Conservation (phyloP, 2,888 invertebrate species). For the Nomada ferruginata region DNA sequence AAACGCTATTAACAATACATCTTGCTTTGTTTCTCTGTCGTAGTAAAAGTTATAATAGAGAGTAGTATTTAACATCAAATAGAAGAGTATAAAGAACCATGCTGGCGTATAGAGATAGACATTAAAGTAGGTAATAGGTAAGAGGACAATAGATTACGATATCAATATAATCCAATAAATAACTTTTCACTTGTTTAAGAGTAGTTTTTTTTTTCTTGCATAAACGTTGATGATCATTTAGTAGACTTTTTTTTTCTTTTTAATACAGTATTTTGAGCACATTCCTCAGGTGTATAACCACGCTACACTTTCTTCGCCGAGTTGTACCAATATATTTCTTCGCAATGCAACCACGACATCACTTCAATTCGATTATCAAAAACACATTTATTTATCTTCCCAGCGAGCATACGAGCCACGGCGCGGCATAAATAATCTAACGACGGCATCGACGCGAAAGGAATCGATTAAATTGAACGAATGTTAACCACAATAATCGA, state of each 20-base stretch:
- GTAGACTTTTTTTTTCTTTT: conserved; percentile 80
- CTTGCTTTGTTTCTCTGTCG: conserved; percentile 50
- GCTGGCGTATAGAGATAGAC: conserved; percentile 82
- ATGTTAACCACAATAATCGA: neutral
- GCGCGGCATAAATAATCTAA: neutral
- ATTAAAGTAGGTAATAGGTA: conserved; percentile 82
- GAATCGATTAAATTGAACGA: neutral
- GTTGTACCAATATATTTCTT: conserved; percentile 81
- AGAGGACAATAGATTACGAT: conserved; percentile 82
- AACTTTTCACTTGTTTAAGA: conserved; percentile 78
- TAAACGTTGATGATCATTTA: conserved; percentile 80
- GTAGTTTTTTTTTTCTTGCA: conserved; percentile 72
- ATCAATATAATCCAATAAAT: conserved; percentile 81
- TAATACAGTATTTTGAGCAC: conserved; percentile 84
- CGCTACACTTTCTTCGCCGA: conserved; percentile 83
- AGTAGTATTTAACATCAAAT: conserved; percentile 82
- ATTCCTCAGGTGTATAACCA: conserved; percentile 83
- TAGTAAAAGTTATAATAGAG: conserved; percentile 81
- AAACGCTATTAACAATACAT: conserved; percentile 79
- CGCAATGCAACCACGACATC: conserved; percentile 17
- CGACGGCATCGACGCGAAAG: neutral
- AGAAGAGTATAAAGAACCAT: conserved; percentile 83
- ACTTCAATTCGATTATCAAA: conserved; percentile 27
- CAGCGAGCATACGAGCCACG: neutral
- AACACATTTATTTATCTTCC: neutral